Base-by-base conservation (phyloP, 1,140 invertebrate genomes). In the Riptortus pedestris region DNA sequence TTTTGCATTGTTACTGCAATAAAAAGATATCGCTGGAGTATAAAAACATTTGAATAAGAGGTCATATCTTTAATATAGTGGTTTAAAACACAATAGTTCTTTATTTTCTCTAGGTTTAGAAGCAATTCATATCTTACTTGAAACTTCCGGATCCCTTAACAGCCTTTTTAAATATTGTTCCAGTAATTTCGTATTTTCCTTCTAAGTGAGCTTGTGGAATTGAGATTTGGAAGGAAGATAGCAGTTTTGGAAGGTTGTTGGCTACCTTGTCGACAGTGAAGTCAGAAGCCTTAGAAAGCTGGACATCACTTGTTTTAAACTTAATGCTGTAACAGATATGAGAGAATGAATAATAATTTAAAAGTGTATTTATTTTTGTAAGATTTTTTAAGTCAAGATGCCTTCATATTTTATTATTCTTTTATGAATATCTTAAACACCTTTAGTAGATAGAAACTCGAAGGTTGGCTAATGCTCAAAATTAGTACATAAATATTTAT, bases 171-270 rank as follows among this genome's bases (percentile, higher is more conserved):
- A 16, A 48, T n/a, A 48, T 29, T 2, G 43, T 61, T 52, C 64
- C 64, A n/a, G 26, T 24, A 11, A 62, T 59, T 14, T 65, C 31
- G 59, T 65, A 65, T n/a, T 29, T 29, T 9, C 64, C 64, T 47
- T 52, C n/a, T 14, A 61, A 28, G 20, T 61, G 38, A n/a, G 20
- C 33, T 1, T 22, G 3, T 22, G 64, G 64, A 26, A 65, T n/a
- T 4, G 59, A 52, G 7, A 61, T 27, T 18, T 33, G 3, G 47
- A 65, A 65, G 20, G 27, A 61, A 14, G 64, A 55, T 31, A 26
- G 31, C 43, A 65, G 43, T 5, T 38, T 16, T 1, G 62, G 27
- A 31, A 52, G 2, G 24, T 65, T 61, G 16, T 61, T 61, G 33
- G 61, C 45, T 14, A 65, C 62, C 1, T 60, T 16, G 20, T 65